phyloP scores from a whole-genome alignment of 2,888 invertebrate species.

The Cephus runcator region DNA sequence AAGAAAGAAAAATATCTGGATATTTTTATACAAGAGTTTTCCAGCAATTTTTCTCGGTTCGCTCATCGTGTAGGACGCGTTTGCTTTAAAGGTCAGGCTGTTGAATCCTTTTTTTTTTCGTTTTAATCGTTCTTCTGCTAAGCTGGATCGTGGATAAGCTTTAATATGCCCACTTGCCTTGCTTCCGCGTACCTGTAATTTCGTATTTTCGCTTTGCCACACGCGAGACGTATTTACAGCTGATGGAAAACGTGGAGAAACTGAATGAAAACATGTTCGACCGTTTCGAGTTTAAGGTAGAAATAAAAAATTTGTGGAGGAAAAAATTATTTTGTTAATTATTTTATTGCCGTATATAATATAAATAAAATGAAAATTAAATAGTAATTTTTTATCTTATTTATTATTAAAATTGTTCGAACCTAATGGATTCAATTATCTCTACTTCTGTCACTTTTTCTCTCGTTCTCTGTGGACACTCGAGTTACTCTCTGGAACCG shows the following conservation, averaged over 20 bases:
- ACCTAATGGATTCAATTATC: too few relatives aligned
- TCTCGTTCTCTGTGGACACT: too few relatives aligned
- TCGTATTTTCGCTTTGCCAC: neutral
- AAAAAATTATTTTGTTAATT: too few relatives aligned
- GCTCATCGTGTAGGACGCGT: neutral
- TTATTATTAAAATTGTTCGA: too few relatives aligned
- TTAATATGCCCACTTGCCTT: neutral
- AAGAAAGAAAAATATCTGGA: constrained; percentile 21
- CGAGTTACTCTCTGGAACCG: neutral
- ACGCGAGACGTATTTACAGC: neutral
- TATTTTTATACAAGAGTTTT: neutral
- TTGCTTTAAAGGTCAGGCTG: neutral
- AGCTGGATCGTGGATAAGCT: neutral
- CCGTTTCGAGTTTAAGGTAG: too few relatives aligned
- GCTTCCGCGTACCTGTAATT: neutral
- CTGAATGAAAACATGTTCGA: too few relatives aligned
- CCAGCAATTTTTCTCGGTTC: neutral
- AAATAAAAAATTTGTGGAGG: too few relatives aligned
- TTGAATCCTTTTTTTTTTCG: neutral
- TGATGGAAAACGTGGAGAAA: neutral
- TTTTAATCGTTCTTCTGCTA: neutral
- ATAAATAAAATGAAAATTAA: too few relatives aligned
- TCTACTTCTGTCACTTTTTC: too few relatives aligned
- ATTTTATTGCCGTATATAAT: too few relatives aligned
- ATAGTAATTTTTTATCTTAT: too few relatives aligned